These are phyloP conservation scores for Metaphire vulgaris DNA, from an alignment of 1,140 invertebrate species.

Conservation along the genomic window DNA sequence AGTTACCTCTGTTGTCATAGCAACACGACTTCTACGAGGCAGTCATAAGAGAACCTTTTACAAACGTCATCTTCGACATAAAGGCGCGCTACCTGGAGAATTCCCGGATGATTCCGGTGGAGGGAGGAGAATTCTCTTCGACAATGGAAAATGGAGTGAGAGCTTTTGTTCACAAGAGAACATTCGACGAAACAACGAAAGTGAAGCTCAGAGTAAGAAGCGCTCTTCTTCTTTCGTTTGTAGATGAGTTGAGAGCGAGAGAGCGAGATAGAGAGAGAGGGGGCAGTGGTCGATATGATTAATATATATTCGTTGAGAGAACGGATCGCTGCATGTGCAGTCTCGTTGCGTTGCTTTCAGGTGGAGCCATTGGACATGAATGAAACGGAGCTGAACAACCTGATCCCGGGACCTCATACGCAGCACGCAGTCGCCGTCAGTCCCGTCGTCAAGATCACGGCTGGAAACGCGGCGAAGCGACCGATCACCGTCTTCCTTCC, in stretches of 20 bases:
- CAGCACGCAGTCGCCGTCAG: slow-evolving; percentile 9
- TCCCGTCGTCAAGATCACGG: background rate
- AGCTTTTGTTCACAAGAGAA: background rate
- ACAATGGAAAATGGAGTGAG: background rate
- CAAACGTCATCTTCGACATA: slow-evolving; percentile 4
- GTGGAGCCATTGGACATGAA: slow-evolving; percentile 17
- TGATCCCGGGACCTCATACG: background rate
- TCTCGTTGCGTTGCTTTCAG: too few species aligned
- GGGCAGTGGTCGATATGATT: too few species aligned
- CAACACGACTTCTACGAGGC: background rate
- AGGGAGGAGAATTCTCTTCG: background rate
- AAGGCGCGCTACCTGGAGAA: slow-evolving; percentile 6
- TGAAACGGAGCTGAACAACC: background rate
- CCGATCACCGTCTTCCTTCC: slow-evolving; percentile 7
- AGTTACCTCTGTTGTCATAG: background rate
- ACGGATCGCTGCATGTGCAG: too few species aligned
- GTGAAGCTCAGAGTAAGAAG: background rate
- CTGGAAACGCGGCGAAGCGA: background rate
- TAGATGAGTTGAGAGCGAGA: background rate
- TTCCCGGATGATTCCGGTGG: background rate
- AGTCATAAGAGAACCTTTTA: background rate
- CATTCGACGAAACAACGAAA: slow-evolving; percentile 1
- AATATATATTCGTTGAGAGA: too few species aligned
- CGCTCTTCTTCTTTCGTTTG: background rate
- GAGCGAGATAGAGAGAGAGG: too few species aligned